Percentiles rank a stretch among this genome's conserved stretches.
These are phyloP conservation scores for Sternarchorhynchus goeldii DNA, from an alignment of 2,797 vertebrate genomes.

Conservation along the genomic window DNA sequence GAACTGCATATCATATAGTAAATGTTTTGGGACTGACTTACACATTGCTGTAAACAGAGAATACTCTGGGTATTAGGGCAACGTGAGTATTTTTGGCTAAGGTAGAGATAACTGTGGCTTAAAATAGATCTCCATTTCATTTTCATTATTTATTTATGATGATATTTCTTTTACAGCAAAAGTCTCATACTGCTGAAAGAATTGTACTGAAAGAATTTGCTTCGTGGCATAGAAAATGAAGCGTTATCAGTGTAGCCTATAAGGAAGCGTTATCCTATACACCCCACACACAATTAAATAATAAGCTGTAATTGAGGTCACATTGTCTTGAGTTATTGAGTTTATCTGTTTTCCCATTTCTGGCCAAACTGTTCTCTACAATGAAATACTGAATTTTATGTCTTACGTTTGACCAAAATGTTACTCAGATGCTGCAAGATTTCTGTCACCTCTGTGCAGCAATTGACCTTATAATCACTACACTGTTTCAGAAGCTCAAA, in stretches of 20 bases:
- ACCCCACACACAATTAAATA: not conserved
- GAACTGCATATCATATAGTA: not conserved
- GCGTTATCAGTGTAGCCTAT: not conserved
- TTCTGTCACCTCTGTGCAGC: slow-evolving; percentile 36
- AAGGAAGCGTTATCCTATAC: not conserved
- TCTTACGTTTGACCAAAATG: slow-evolving; percentile 16
- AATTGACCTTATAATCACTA: slow-evolving; percentile 14
- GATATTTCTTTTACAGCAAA: slow-evolving; percentile 39
- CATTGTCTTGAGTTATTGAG: slow-evolving; percentile 8
- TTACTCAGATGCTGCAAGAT: slow-evolving; percentile 17
- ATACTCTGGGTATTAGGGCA: slow-evolving; percentile 21
- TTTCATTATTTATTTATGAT: slow-evolving; percentile 43
- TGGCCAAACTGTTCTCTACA: not conserved
- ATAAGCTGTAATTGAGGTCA: slow-evolving; percentile 5
- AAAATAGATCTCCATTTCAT: slow-evolving; percentile 46
- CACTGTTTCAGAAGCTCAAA: slow-evolving; percentile 18
- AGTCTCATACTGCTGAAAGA: slow-evolving; percentile 11
- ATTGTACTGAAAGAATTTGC: slow-evolving; percentile 23
- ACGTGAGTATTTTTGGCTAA: slow-evolving; percentile 5
- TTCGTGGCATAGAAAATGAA: slow-evolving; percentile 13
- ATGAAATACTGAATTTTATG: slow-evolving; percentile 3
- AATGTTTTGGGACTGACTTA: not conserved
- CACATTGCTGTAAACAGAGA: not conserved
- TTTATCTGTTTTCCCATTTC: slow-evolving; percentile 6
- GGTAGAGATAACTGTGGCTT: slow-evolving; percentile 21